Evolutionary conservation across 2,113 vertebrate genomes (phyloP), one percentile per base, ranked within the genome.

Genomic region (Campylomormyrus tamandua): DNA sequence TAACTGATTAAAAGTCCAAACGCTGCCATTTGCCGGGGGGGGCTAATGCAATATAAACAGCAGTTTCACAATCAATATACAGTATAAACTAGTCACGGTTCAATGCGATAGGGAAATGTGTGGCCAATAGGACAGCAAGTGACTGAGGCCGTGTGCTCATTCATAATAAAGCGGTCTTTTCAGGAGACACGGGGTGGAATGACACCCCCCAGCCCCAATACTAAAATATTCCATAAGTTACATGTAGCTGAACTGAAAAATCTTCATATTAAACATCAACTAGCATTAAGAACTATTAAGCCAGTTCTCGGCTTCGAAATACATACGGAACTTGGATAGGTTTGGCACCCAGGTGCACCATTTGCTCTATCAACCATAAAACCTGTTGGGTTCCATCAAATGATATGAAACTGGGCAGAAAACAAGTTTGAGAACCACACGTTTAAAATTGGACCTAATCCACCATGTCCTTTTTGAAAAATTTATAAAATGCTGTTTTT

Each of bases 1-100:
- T 83, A 88, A 90, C 87, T 90, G 90, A 90, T 90, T 90, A 88
- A 88, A 88, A 88, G 90, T 88, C 87, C 80, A 88, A 88, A 83
- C 70, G 8, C 90, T 83, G 87, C 49, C 46, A 83, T 88, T 88
- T 66, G 86, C 90, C 74, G 39, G 17, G 15, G 87, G 86, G 46
- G 48, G 89, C 42, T 58, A 90, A 90, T 88, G 77, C 90, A 90
- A 90, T 90, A 88, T 48, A 90, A 90, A 88, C 86, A 90, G 66
- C 70, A 58, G 58, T 90, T 90, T 90, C 21, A 77, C 84, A 35
- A 90, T 90, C 89, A 87, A 90, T 90, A 90, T 87, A 88, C 70
- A 90, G 88, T 88, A 88, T 90, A 90, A 90, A 62, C 86, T 88
- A 88, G 87, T 90, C 35, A 88, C 52, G 66, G 86, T 15, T 88